A percentile compares a stretch with the other conserved stretches of the same genome.
phyloP scores from a whole-genome alignment of 2,888 invertebrate species.

The Drymonia ruficornis region DNA sequence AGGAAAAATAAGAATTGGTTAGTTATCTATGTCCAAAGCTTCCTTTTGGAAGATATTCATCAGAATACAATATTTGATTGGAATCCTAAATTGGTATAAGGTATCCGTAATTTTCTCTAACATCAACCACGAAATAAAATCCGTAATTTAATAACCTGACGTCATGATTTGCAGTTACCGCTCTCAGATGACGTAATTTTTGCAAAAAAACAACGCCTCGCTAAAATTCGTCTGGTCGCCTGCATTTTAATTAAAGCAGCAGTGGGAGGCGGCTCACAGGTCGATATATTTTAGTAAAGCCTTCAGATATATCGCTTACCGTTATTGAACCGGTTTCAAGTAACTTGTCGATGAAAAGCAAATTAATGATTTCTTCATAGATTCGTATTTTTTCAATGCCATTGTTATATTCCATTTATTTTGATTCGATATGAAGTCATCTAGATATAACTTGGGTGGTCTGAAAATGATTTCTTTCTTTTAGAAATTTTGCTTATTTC shows the following conservation, averaged over 20 bases:
- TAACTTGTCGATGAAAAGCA: not conserved
- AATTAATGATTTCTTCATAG: not conserved
- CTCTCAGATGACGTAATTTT: conserved; percentile 23
- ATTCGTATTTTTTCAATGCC: not conserved
- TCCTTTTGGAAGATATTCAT: too few species aligned
- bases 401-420: not conserved
- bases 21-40: too few species aligned
- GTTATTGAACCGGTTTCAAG: conserved; percentile 1
- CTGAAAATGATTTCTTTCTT: not conserved
- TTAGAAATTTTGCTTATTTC: not conserved
- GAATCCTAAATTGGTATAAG: not conserved
- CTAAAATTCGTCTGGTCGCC: conserved; percentile 22
- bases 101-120: not conserved
- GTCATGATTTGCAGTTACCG: conserved; percentile 23
- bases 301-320: not conserved
- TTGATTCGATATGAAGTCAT: not conserved
- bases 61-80: not conserved
- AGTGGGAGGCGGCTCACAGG: conserved; percentile 5
- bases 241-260: conserved; percentile 26
- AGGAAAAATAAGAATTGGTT: too few species aligned
- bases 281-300: not conserved
- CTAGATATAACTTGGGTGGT: not conserved
- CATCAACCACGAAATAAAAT: not conserved
- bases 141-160: conserved; percentile 15
- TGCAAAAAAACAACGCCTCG: conserved; percentile 13